phyloP scores from a whole-genome alignment of 2,113 vertebrate species.

The Syngnathus scovelli region DNA sequence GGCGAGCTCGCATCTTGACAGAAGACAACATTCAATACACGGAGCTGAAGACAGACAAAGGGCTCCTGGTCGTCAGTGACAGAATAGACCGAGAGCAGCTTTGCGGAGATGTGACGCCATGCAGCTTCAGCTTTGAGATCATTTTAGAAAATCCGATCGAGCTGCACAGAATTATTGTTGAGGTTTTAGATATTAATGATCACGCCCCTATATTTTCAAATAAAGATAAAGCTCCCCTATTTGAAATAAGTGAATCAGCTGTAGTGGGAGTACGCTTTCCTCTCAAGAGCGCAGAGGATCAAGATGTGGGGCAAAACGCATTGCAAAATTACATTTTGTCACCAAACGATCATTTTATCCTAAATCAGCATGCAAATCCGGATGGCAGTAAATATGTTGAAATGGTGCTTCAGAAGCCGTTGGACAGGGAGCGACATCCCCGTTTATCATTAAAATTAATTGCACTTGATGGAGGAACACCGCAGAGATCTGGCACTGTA shows the following conservation, averaged over 20 bases:
- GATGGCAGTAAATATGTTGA: constrained; percentile 59
- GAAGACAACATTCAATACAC: constrained; percentile 28
- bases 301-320: constrained; percentile 63
- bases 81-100: constrained; percentile 54
- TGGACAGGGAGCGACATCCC: constrained; percentile 61
- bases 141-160: constrained; percentile 62
- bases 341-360: constrained; percentile 55
- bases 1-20: constrained; percentile 35
- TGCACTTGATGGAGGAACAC: constrained; percentile 68
- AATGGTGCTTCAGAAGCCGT: constrained; percentile 58
- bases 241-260: constrained; percentile 54
- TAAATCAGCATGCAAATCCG: constrained; percentile 53
- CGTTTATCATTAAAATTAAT: constrained; percentile 53
- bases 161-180: constrained; percentile 32
- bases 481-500: constrained; percentile 58
- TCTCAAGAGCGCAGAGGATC: constrained; percentile 54
- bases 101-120: constrained; percentile 41
- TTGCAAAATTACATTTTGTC: constrained; percentile 63
- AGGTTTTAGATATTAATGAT: constrained; percentile 60
- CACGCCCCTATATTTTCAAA: constrained; percentile 32
- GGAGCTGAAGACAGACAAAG: constrained; percentile 51
- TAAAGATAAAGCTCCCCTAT: constrained; percentile 4
- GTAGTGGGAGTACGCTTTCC: constrained; percentile 20
- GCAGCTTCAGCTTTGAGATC: constrained; percentile 51
- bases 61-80: constrained; percentile 41